phyloP scores from a whole-genome alignment of 2,797 vertebrate species.

The Pipistrellus kuhlii region DNA sequence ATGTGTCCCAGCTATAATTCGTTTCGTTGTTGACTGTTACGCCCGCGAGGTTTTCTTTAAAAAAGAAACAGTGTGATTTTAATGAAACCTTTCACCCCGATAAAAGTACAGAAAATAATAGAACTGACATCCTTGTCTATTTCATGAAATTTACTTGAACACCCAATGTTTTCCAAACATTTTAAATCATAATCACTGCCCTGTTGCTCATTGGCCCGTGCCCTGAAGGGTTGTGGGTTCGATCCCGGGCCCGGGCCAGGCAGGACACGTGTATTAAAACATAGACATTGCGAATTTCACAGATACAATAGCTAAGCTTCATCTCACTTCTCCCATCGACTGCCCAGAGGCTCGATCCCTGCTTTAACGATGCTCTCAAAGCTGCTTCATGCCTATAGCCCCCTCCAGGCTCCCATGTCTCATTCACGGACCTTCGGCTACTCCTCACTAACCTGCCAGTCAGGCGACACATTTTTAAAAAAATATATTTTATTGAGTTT shows the following conservation, averaged over 20 bases:
- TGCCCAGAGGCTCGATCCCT: too few relatives aligned
- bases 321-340: not conserved
- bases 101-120: conserved; percentile 16
- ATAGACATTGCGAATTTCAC: not conserved
- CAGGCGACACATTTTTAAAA: not conserved
- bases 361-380: not conserved
- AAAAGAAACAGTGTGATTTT: not conserved
- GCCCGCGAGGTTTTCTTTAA: not conserved
- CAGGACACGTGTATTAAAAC: not conserved
- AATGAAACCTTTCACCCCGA: not conserved
- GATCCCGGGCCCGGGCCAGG: too few relatives aligned
- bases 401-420: not conserved
- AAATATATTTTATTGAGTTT: too few relatives aligned
- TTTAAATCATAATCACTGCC: too few relatives aligned
- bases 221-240: too few relatives aligned
- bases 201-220: too few relatives aligned
- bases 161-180: too few relatives aligned
- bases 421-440: not conserved
- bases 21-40: not conserved
- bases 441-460: not conserved
- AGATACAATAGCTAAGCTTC: not conserved
- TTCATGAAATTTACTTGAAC: not conserved
- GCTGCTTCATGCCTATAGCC: not conserved
- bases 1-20: not conserved
- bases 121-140: not conserved